A percentile compares a stretch with the other conserved stretches of the same genome.
Conservation (phyloP, 1,140 invertebrate genomes). For the Berghia stephanieae region DNA sequence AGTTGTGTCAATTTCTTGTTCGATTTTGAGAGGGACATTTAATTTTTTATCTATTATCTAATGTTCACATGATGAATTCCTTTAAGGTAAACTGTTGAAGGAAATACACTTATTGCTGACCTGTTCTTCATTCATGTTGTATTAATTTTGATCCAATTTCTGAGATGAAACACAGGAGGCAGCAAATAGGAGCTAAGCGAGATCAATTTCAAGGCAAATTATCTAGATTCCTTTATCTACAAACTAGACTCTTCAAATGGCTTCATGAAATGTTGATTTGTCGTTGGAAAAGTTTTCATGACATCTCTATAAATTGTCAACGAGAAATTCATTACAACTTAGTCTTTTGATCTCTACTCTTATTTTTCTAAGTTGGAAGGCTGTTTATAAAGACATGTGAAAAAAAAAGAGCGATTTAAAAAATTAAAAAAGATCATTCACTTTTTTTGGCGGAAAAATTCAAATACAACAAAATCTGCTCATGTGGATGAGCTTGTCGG, state of each 20-base stretch:
- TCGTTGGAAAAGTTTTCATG: too few species aligned
- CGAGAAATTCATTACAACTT: too few species aligned
- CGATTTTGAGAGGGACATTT: neutral
- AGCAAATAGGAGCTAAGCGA: neutral
- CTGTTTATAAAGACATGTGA: too few species aligned
- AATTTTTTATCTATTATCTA: neutral
- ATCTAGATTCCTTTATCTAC: neutral
- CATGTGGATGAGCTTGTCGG: too few species aligned
- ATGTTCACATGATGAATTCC: neutral
- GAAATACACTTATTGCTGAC: neutral
- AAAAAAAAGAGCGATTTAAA: too few species aligned
- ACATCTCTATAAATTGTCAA: too few species aligned
- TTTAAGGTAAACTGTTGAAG: neutral
- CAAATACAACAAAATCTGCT: too few species aligned
- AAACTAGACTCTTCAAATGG: neutral
- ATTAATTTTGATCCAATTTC: neutral
- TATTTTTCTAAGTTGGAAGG: too few species aligned
- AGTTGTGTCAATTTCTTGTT: neutral
- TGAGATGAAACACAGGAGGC: neutral
- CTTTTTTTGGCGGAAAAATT: too few species aligned
- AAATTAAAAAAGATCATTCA: too few species aligned
- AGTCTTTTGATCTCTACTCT: too few species aligned
- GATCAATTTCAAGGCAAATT: neutral
- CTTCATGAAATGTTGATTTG: neutral
- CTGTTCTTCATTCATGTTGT: neutral